Conservation (phyloP, 2,888 invertebrate genomes). For the Drosophila vallismaia region DNA sequence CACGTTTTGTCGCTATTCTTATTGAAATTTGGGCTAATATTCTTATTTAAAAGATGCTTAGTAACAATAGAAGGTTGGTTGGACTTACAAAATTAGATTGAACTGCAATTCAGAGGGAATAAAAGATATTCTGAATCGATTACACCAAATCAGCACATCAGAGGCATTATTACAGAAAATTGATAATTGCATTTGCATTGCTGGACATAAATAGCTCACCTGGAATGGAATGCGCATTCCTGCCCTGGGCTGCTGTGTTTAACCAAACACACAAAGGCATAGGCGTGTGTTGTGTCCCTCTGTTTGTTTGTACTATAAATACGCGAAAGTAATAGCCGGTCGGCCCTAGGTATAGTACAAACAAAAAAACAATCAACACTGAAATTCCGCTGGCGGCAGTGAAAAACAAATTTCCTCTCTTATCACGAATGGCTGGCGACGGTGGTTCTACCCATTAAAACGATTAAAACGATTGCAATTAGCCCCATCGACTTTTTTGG, state of each 20-base stretch:
- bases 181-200: conserved; percentile 6
- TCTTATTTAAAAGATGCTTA: background rate
- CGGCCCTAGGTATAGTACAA: conserved; percentile 10
- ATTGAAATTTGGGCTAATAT: no score
- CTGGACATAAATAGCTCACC: conserved; percentile 16
- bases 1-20: no score
- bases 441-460: conserved; percentile 43
- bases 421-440: conserved; percentile 48
- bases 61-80: background rate
- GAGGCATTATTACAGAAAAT: background rate
- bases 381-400: conserved; percentile 36
- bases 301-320: conserved; percentile 30
- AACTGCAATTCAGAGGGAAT: no score
- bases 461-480: conserved; percentile 61
- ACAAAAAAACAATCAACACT: conserved; percentile 24
- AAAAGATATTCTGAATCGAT: background rate
- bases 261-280: conserved; percentile 22
- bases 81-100: no score
- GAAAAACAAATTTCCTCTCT: conserved; percentile 58
- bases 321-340: conserved; percentile 28
- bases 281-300: conserved; percentile 1
- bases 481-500: conserved; percentile 40
- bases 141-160: background rate
- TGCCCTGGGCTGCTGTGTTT: conserved; percentile 3
- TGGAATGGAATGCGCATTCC: conserved; percentile 22